Percentiles rank a stretch among this genome's conserved stretches.
These are phyloP conservation scores for Amphimedon queenslandica DNA, from an alignment of 37 sponge, comb jelly and placozoan species.

Conservation along the genomic window DNA sequence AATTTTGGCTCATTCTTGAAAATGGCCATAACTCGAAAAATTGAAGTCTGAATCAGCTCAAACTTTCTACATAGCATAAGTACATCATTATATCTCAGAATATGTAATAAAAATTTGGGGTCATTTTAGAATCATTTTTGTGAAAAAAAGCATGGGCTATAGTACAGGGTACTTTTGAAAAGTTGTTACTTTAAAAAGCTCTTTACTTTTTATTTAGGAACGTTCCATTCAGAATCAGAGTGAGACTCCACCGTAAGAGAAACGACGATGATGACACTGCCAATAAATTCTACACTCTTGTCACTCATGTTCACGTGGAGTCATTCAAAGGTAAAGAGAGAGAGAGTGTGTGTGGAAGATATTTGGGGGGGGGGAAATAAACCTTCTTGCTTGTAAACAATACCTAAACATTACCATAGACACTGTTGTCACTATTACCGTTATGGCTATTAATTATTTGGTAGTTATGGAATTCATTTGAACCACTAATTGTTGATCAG, in stretches of 20 bases:
- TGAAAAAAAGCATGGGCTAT: too few species aligned
- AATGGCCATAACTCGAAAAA: too few species aligned
- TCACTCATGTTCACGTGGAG: slow-evolving; percentile 80
- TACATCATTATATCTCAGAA: background rate
- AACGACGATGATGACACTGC: slow-evolving; percentile 98
- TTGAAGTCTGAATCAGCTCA: too few species aligned
- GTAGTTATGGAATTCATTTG: background rate
- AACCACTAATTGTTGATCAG: too few species aligned
- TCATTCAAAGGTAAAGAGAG: slow-evolving; percentile 83
- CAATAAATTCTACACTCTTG: slow-evolving; percentile 93
- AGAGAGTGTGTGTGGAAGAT: background rate
- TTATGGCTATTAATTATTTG: background rate
- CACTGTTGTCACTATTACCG: background rate
- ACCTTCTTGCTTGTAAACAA: background rate
- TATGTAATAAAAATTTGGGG: too few species aligned
- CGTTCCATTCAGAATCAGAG: slow-evolving; percentile 91
- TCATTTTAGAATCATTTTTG: too few species aligned
- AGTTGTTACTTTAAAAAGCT: background rate
- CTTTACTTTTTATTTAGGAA: slow-evolving; percentile 39
- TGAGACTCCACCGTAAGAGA: slow-evolving; percentile 81
- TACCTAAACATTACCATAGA: background rate
- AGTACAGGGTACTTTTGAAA: too few species aligned
- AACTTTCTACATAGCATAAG: too few species aligned
- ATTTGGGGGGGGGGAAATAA: background rate
- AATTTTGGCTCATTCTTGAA: too few species aligned